Base-by-base conservation (phyloP, 1,140 invertebrate genomes). In the Aradophagus sp. region DNA sequence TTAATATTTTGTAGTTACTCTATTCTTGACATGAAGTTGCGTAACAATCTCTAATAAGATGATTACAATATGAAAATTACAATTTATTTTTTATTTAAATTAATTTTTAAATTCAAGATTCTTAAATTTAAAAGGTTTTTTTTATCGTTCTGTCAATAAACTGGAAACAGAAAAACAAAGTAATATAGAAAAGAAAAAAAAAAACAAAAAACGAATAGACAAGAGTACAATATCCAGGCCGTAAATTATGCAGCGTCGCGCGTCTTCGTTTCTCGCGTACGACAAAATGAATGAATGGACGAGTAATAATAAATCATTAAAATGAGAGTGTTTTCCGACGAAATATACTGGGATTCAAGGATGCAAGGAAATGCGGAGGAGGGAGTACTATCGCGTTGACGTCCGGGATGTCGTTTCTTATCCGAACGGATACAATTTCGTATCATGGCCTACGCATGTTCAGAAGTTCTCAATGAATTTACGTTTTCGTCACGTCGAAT, bases 331-430 rank as follows among this genome's bases (percentile, higher is more conserved):
- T 56, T 70, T 67, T 62, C 47, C 45, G 39, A 42, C 31, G 27
- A 36, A 42, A 59, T 39, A 56, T 38, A 39, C 41, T 27, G 35
- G 29, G 52, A 61, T 67, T 72, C 72, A 76, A 76, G 50, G 73
- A 62, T 76, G 66, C 67, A 75, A 84, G 82, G 82, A 84, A 84
- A 76, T 84, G 83, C 77, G 81, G 78, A 71, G 82, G 82, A 83
- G 76, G 77, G 70, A 67, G 58, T 70, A 45, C 34, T 82, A 84
- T 83, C 84, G 58, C 61, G 14, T 55, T 55, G 20, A 75, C 81
- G 73, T 86, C 83, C 84, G 80, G 84, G 84, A 86, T 82, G 84
- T 79, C 34, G 69, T 73, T 75, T 76, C 66, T 63, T 85, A 83
- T 84, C 81, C 65, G 38, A 80, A 76, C 80, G 76, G 80, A 83